These are phyloP conservation scores for Gambusia affinis DNA, from an alignment of 2,113 vertebrate species.

Conservation along the genomic window DNA sequence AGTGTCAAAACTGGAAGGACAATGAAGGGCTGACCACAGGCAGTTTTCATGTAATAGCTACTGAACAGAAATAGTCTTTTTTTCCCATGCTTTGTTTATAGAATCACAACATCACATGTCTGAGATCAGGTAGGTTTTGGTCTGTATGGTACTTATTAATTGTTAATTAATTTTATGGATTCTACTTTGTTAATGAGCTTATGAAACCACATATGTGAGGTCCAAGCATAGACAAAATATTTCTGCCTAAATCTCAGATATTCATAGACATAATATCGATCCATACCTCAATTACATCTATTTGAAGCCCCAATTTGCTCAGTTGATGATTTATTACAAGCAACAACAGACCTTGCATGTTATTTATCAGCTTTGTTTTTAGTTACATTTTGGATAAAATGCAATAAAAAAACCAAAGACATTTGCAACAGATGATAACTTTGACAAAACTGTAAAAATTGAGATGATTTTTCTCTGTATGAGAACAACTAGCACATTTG, in stretches of 20 bases:
- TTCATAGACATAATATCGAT: no score
- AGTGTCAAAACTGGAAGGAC: background rate
- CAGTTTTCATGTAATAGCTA: no score
- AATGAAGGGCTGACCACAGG: background rate
- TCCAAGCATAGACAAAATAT: background rate
- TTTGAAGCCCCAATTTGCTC: no score
- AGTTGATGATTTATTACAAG: no score
- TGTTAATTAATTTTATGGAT: background rate
- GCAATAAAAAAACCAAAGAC: background rate
- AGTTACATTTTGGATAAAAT: no score
- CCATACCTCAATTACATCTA: no score
- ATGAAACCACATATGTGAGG: background rate
- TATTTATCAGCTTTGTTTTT: no score
- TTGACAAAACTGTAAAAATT: background rate
- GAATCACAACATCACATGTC: background rate
- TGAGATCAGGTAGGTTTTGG: background rate
- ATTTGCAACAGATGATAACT: background rate
- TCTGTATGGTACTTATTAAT: background rate
- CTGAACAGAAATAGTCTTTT: no score
- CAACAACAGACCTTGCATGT: no score
- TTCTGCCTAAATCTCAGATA: no score
- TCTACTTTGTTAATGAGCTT: background rate
- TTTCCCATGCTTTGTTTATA: no score
- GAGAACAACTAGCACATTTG: background rate
- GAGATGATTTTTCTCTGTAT: background rate